These are phyloP conservation scores for Coregonus clupeaformis DNA, from an alignment of 2,113 vertebrate genomes.

Conservation along the genomic window DNA sequence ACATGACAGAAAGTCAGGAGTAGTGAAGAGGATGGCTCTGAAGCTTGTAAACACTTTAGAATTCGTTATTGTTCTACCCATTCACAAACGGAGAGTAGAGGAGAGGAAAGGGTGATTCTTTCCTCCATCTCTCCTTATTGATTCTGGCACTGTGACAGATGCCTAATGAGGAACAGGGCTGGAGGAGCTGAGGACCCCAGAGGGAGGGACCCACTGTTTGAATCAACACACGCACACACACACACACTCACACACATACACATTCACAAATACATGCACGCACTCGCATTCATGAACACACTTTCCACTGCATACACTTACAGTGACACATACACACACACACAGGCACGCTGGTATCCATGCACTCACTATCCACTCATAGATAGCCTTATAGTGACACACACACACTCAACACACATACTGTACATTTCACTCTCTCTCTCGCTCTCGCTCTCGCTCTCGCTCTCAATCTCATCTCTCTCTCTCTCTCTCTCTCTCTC, in stretches of 20 bases:
- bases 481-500: background rate
- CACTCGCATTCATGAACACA: background rate
- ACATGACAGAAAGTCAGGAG: no score
- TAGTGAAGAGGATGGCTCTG: slow-evolving; percentile 54
- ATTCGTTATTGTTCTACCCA: slow-evolving; percentile 67
- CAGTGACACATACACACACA: no score
- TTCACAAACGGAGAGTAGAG: slow-evolving; percentile 42
- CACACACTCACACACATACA: slow-evolving; percentile 7
- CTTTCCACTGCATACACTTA: no score
- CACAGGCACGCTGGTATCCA: background rate
- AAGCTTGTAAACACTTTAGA: slow-evolving; percentile 67
- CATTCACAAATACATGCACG: slow-evolving; percentile 6
- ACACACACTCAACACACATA: slow-evolving; percentile 1
- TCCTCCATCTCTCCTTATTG: slow-evolving; percentile 69
- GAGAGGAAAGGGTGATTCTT: slow-evolving; percentile 13
- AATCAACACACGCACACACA: slow-evolving; percentile 24
- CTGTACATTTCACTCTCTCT: no score
- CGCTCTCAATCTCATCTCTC: no score
- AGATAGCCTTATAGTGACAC: background rate
- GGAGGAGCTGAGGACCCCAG: slow-evolving; percentile 55
- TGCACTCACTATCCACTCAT: background rate
- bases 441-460: background rate
- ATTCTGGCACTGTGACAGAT: slow-evolving; percentile 70
- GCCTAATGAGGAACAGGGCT: slow-evolving; percentile 73
- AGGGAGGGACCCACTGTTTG: slow-evolving; percentile 41